Percentiles rank a stretch among this genome's conserved stretches.
Evolutionary conservation across 1,140 invertebrate species (phyloP).

Genomic region (Homalodisca vitripennis): DNA sequence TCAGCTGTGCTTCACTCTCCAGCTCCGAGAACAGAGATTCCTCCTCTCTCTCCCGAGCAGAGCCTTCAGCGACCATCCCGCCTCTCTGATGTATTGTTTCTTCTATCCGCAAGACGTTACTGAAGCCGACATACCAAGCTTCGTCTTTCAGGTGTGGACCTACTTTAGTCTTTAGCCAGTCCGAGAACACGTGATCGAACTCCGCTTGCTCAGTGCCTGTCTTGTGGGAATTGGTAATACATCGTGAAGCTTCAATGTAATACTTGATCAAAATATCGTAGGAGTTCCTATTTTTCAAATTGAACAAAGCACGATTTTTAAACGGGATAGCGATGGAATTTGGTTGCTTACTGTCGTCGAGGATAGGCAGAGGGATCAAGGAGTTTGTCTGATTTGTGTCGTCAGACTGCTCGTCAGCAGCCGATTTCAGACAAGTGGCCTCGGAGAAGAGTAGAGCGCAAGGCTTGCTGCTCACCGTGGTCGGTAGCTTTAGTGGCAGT

Average conservation of each 20-base stretch:
- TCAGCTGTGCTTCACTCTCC: background rate
- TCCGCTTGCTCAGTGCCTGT: background rate
- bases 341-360: constrained; percentile 32
- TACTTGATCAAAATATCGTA: constrained; percentile 33
- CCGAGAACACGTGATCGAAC: constrained; percentile 14
- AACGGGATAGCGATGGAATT: constrained; percentile 36
- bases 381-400: background rate
- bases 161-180: constrained; percentile 18
- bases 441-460: background rate
- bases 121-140: constrained; percentile 29
- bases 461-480: background rate
- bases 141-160: constrained; percentile 28
- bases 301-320: constrained; percentile 31
- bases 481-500: constrained; percentile 7
- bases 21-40: background rate
- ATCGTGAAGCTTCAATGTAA: constrained; percentile 27
- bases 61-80: background rate
- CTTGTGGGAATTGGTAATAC: background rate
- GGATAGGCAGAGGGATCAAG: constrained; percentile 33
- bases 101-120: constrained; percentile 27
- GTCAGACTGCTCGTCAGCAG: background rate
- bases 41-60: background rate
- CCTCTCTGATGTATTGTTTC: constrained; percentile 20
- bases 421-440: background rate
- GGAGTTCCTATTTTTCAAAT: constrained; percentile 23